Conservation (phyloP, 2,888 invertebrate species). For the Himalopsyche anomala region DNA sequence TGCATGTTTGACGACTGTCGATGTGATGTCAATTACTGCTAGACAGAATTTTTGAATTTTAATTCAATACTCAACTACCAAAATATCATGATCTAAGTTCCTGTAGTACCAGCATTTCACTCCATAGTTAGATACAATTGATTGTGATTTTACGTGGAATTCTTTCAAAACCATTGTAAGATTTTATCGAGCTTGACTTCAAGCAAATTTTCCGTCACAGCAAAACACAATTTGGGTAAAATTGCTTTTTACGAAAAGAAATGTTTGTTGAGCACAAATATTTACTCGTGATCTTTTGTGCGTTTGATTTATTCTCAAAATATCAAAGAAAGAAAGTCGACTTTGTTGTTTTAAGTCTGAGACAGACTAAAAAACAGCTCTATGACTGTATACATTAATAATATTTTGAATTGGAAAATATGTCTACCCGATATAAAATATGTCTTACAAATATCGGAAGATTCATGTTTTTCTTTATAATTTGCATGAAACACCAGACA, state of each 20-base stretch:
- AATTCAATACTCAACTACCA: no score
- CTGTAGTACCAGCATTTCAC: no score
- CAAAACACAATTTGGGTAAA: background rate
- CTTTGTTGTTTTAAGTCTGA: conserved; percentile 5
- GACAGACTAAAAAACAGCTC: background rate
- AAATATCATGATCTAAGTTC: no score
- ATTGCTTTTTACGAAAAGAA: conserved; percentile 16
- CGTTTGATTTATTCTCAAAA: conserved; percentile 34
- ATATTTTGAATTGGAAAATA: background rate
- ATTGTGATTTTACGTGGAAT: background rate
- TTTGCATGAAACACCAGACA: background rate
- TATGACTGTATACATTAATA: background rate
- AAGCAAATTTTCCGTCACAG: background rate
- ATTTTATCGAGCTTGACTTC: background rate
- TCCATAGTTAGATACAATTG: background rate
- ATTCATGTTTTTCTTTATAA: background rate
- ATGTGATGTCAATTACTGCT: no score
- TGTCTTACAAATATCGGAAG: background rate
- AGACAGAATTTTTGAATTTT: no score
- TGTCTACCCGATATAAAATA: background rate
- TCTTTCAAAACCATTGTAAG: background rate
- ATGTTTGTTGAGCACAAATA: background rate
- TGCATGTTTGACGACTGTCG: no score
- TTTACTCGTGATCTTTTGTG: conserved; percentile 3
- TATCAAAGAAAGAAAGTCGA: background rate